A percentile compares a stretch with the other conserved stretches of the same genome.
These are phyloP conservation scores for Copsychus sechellarum DNA, from an alignment of 2,113 vertebrate genomes.

Conservation along the genomic window DNA sequence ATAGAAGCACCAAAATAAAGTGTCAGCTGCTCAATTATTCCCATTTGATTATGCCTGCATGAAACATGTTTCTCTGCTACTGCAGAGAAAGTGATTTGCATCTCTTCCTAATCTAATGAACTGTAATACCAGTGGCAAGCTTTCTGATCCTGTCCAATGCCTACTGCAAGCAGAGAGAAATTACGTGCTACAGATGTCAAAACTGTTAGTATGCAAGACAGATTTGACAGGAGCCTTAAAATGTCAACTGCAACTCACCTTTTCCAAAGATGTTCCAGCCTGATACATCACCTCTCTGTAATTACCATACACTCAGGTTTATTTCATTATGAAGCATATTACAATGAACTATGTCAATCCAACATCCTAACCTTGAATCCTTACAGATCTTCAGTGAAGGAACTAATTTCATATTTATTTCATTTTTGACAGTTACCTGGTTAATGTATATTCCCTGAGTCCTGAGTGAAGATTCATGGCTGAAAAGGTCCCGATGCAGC, in stretches of 20 bases:
- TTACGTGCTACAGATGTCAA: not conserved
- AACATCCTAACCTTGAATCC: not conserved
- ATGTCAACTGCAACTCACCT: not conserved
- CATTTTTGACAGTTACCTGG: conserved; percentile 73
- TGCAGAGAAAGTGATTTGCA: not conserved
- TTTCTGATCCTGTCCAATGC: not conserved
- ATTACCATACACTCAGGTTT: not conserved
- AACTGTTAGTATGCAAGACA: not conserved
- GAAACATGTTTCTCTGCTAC: not conserved
- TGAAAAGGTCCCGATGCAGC: conserved; percentile 86
- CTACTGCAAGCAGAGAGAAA: not conserved
- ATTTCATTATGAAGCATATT: not conserved
- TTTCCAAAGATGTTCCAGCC: not conserved
- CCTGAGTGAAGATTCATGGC: conserved; percentile 89
- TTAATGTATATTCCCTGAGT: conserved; percentile 90
- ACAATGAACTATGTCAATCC: not conserved
- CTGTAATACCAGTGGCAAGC: not conserved
- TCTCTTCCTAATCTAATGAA: not conserved
- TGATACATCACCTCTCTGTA: not conserved
- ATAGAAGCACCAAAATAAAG: not conserved
- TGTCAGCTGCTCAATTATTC: not conserved
- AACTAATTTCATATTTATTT: not conserved
- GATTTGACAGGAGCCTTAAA: not conserved
- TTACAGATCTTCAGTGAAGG: not conserved
- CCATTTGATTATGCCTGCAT: not conserved